phyloP scores from a whole-genome alignment of 2,113 vertebrate species.

The Daboia siamensis region DNA sequence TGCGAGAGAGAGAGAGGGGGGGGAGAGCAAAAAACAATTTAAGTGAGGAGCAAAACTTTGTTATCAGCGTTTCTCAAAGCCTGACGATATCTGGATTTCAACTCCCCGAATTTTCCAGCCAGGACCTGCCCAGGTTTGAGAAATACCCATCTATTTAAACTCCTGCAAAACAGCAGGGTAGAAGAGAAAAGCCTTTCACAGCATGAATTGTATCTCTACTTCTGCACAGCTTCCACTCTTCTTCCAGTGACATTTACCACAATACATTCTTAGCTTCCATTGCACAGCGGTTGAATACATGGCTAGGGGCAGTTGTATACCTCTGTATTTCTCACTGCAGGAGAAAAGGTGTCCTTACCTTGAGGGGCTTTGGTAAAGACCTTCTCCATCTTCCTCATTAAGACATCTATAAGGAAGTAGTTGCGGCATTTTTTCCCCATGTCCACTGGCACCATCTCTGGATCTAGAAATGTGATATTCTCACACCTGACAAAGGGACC shows the following conservation, averaged over 20 bases:
- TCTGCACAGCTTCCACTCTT: background rate
- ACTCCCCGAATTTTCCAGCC: background rate
- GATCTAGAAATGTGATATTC: constrained; percentile 69
- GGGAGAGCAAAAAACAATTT: background rate
- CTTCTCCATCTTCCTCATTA: constrained; percentile 73
- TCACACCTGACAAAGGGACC: constrained; percentile 56
- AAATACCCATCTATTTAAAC: background rate
- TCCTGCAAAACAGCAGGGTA: background rate
- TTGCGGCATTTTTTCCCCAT: constrained; percentile 66
- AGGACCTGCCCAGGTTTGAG: background rate
- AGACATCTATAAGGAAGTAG: constrained; percentile 70
- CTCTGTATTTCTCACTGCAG: background rate
- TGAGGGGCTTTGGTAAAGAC: constrained; percentile 51
- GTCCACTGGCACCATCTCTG: constrained; percentile 65
- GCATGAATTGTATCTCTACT: background rate
- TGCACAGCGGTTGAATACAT: background rate
- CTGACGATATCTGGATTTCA: background rate
- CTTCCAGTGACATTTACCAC: background rate
- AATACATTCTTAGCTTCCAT: background rate
- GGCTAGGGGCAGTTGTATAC: background rate
- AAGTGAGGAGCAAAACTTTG: background rate
- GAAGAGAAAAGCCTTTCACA: background rate
- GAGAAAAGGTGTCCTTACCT: constrained; percentile 7
- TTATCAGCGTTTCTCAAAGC: background rate
- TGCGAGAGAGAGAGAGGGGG: constrained; percentile 9